Evolutionary conservation across 2,113 vertebrate genomes (phyloP).

Genomic region (Nothoprocta perdicaria): DNA sequence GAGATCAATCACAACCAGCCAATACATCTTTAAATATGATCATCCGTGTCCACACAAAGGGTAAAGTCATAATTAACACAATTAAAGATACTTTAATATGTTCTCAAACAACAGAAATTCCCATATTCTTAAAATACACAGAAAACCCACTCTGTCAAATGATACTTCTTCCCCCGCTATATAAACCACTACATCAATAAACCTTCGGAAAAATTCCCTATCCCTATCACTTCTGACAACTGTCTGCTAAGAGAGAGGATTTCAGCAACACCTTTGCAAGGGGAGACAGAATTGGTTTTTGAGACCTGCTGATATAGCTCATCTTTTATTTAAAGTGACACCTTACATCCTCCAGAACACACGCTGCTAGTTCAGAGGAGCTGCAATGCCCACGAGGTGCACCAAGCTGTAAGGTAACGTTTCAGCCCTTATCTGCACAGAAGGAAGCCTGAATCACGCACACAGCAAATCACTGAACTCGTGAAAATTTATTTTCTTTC

Average conservation of each 20-base stretch:
- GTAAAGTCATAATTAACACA: background rate
- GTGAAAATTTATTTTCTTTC: background rate
- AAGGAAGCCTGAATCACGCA: background rate
- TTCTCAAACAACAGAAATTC: background rate
- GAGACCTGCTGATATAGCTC: background rate
- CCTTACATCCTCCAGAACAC: background rate
- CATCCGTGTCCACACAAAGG: background rate
- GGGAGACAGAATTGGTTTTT: background rate
- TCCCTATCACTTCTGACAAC: background rate
- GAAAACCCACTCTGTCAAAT: background rate
- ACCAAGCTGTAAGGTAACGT: rapidly evolving
- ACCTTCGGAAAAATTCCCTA: background rate
- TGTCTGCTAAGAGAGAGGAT: background rate
- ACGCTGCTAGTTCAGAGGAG: rapidly evolving
- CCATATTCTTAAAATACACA: background rate
- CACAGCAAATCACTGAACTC: background rate
- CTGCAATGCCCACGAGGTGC: rapidly evolving
- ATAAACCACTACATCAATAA: background rate
- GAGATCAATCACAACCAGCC: background rate
- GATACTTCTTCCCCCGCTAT: background rate
- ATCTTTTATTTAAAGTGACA: background rate
- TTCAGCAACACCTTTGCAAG: background rate
- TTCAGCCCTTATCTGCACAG: background rate
- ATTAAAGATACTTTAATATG: background rate
- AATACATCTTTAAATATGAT: background rate